Evolutionary conservation across 2,888 invertebrate species (phyloP), one percentile per base, ranked within the genome.

Genomic region (Toxonevra muliebris): DNA sequence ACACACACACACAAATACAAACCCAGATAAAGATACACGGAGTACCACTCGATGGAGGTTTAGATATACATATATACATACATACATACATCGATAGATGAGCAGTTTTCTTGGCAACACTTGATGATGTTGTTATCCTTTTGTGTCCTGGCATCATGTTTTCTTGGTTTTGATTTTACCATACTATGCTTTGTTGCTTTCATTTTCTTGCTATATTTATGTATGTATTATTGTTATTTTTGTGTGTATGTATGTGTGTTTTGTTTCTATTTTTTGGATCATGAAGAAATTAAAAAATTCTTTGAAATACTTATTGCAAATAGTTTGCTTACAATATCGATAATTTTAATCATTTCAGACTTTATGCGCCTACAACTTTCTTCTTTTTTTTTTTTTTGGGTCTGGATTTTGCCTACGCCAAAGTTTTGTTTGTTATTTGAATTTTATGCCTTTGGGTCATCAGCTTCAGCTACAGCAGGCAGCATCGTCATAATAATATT

Each of bases 241-340:
- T 13, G 13, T 48, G 13, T n/a, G 13, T 48, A 48, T n/a, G 50
- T n/a, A n/a, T 13, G 2, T 48, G 50, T 48, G 13, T 48, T 48
- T 48, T 48, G 13, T 2, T 48, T 13, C 7, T 7, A 48, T 2
- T 48, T 13, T 4, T 48, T 30, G 30, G 30, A 2, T 2, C n/a
- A 13, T 48, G 13, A 48, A 17, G 54, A 54, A 54, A 54, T 19
- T 54, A 19, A 58, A 58, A 58, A 58, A 58, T 58, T 58, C 58
- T 10, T 41, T 13, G 5, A 58, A 58, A 15, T 58, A 11, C 17
- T 54, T 54, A 54, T 54, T 19, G 54, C 15, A 54, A 54, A 54
- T 54, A 54, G 54, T 54, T 54, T 12, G 19, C 20, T 54, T 54
- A 1, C 17, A 30, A 30, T 54, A 54, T 58, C 58, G 58, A 41